A percentile compares a stretch with the other conserved stretches of the same genome.
These are phyloP conservation scores for Lethenteron camtschaticum DNA, from an alignment of 2,113 vertebrate genomes.

Conservation along the genomic window DNA sequence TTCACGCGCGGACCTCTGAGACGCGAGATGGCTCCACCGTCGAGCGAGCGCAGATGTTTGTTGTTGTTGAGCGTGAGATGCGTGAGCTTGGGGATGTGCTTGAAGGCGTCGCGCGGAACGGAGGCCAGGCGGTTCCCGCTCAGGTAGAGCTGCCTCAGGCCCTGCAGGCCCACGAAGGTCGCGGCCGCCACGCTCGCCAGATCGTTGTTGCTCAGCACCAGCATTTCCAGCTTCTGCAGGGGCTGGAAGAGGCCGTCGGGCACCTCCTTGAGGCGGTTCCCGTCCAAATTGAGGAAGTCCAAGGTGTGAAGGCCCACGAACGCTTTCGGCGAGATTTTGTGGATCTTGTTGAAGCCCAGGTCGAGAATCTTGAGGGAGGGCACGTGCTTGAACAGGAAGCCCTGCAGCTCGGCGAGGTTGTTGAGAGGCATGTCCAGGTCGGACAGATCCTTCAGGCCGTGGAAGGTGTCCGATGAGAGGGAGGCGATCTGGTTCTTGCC, in stretches of 20 bases:
- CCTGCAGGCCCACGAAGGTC: conserved; percentile 21
- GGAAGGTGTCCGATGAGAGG: conserved; percentile 24
- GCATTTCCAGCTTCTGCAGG: conserved; percentile 22
- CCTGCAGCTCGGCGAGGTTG: conserved; percentile 17
- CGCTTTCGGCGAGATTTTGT: conserved; percentile 22
- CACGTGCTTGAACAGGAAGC: conserved; percentile 27
- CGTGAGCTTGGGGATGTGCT: conserved; percentile 22
- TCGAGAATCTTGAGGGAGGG: conserved; percentile 30
- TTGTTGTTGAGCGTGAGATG: conserved; percentile 31
- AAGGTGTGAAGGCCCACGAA: conserved; percentile 27
- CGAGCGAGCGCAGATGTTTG: conserved; percentile 22
- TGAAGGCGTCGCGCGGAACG: conserved; percentile 23
- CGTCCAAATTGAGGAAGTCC: conserved; percentile 33
- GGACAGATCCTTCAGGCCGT: conserved; percentile 28
- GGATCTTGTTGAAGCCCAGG: conserved; percentile 27
- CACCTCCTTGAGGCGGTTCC: conserved; percentile 25
- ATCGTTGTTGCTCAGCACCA: conserved; percentile 33
- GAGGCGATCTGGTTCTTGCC: conserved; percentile 27
- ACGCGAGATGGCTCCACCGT: conserved; percentile 21
- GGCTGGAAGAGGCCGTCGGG: conserved; percentile 19
- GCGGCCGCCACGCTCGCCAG: conserved; percentile 17
- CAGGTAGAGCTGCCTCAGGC: conserved; percentile 29
- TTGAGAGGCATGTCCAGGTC: conserved; percentile 31
- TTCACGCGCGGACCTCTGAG: conserved; percentile 18
- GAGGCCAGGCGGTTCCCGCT: conserved; percentile 26